Base-by-base conservation (phyloP, 92 coral and sea anemone genomes). In the Scolanthus callimorphus region DNA sequence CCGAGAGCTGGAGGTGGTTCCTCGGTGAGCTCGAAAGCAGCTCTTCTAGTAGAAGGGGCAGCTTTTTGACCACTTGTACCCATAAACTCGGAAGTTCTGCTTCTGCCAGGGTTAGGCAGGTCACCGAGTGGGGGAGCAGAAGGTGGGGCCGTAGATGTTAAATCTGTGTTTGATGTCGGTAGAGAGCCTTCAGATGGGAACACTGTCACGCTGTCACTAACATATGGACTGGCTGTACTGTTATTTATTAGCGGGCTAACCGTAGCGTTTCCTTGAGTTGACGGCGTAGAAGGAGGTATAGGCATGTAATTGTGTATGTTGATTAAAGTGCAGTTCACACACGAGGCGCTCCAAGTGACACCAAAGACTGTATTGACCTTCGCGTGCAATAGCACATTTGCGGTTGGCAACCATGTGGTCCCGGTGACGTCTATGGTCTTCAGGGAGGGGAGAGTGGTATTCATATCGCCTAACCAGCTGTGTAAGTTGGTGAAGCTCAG, bases 331-430 rank as follows among this genome's bases (percentile, higher is more conserved):
- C 74, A 67, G 55, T 67, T 55, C 9, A 24, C 23, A 38, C 74
- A 67, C 21, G 2, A 2, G 19, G 49, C 17, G 22, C 55, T 55
- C 74, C 74, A 67, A 15, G 44, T 43, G 12, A 67, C 74, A 0
- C 74, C 74, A 25, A 25, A 25, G 13, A 67, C 51, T 29, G 23
- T 25, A 10, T 45, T 58, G 11, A 67, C 20, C 6, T 43, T 37
- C 15, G 3, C 13, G 1, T 43, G 31, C 19, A 25, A 34, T 13
- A 67, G 25, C 6, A 67, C 48, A 25, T 59, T 69, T n/a, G 29
- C 59, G 38, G 29, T 48, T 3, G 76, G 76, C 17, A 69, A 19
- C 76, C 76, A 69, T 6, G 49, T 57, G 67, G 57, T 69, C 20
- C 76, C 76, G 30, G 76, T 69, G 27, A 46, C 59, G 17, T 69